Conservation (phyloP, 2,113 vertebrate species). For the Puntigrus tetrazona region DNA sequence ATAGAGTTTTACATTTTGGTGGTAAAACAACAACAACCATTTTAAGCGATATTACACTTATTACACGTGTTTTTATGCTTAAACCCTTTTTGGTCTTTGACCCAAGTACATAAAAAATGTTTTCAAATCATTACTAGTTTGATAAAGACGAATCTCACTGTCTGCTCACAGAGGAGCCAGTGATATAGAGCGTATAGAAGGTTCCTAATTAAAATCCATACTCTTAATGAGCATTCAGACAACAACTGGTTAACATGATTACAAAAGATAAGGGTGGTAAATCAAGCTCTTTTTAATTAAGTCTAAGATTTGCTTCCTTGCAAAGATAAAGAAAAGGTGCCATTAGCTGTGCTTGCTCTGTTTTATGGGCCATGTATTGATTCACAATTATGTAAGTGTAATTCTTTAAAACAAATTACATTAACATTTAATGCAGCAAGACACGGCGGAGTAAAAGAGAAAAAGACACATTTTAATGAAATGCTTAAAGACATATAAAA, state of each 20-base stretch:
- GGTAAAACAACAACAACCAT: no score
- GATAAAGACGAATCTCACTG: slow-evolving; percentile 8
- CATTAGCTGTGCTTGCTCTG: slow-evolving; percentile 22
- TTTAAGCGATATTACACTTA: no score
- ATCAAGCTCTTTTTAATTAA: slow-evolving; percentile 59
- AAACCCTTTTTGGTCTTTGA: no score
- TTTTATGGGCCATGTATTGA: slow-evolving; percentile 21
- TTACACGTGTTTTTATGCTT: no score
- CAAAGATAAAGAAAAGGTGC: slow-evolving; percentile 6
- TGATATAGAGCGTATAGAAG: slow-evolving; percentile 50
- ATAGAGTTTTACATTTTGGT: no score
- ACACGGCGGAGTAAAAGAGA: background rate
- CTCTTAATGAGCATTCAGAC: slow-evolving; percentile 55
- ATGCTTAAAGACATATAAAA: slow-evolving; percentile 5
- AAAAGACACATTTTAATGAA: background rate
- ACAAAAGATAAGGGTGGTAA: slow-evolving; percentile 54
- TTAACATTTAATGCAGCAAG: slow-evolving; percentile 27
- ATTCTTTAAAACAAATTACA: slow-evolving; percentile 26
- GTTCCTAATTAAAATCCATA: slow-evolving; percentile 60
- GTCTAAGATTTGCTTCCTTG: slow-evolving; percentile 50
- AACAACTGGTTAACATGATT: slow-evolving; percentile 58
- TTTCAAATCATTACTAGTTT: background rate
- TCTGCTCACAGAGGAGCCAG: slow-evolving; percentile 3
- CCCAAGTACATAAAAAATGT: background rate
- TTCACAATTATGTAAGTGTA: slow-evolving; percentile 44